Conservation (phyloP, 2,888 invertebrate species). For the Drosophila affinis region DNA sequence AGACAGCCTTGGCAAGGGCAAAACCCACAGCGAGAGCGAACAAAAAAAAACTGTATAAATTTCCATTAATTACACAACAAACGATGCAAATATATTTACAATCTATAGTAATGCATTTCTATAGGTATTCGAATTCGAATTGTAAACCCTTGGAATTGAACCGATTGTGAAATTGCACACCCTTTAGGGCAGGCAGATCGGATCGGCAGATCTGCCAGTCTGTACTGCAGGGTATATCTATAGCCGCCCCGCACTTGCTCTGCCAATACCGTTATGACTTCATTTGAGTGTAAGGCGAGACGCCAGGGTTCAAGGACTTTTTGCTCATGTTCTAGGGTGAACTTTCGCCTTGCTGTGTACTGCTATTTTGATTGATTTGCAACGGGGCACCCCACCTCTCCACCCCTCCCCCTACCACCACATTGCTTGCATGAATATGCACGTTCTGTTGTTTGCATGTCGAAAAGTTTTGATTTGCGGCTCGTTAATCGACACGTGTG, state of each 20-base stretch:
- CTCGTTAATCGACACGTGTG: conserved; percentile 58
- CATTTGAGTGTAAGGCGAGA: conserved; percentile 34
- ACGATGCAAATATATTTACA: conserved; percentile 11
- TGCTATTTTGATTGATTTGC: conserved; percentile 3
- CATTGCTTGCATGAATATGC: conserved; percentile 48
- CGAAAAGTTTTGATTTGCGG: conserved; percentile 45
- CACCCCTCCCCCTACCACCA: not conserved
- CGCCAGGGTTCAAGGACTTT: conserved; percentile 61
- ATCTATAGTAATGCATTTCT: conserved; percentile 6
- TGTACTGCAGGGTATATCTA: not conserved
- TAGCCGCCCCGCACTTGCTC: conserved; percentile 25
- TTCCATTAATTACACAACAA: conserved; percentile 22
- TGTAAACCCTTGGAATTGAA: conserved; percentile 35
- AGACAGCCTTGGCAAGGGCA: not conserved
- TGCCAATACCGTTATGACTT: conserved; percentile 32
- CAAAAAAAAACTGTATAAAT: conserved; percentile 14
- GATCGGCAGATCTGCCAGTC: too few relatives aligned
- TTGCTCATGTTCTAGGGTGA: not conserved
- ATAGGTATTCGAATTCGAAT: conserved; percentile 21
- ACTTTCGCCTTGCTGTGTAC: not conserved
- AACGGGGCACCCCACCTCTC: not conserved
- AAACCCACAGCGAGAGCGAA: not conserved
- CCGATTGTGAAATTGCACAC: conserved; percentile 28
- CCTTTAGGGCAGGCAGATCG: not conserved
- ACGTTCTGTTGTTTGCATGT: conserved; percentile 43